Base-by-base conservation (phyloP, 2,888 invertebrate genomes). In the Megaustenia siamemsis region DNA sequence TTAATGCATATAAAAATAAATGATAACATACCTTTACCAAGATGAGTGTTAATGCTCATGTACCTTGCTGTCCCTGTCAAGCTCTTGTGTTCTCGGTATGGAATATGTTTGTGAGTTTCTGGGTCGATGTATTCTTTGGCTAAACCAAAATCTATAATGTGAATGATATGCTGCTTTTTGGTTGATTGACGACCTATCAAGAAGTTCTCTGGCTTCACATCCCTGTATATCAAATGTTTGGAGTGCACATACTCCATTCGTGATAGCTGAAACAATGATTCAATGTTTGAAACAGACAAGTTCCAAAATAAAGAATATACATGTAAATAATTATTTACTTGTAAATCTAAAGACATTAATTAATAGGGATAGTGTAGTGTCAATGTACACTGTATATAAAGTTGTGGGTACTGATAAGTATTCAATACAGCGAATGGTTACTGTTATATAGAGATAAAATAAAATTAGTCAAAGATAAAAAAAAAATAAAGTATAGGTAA, bases 111-210 rank as follows among this genome's bases (percentile, higher is more conserved):
- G 88, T 93, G 93, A 80, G 95, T 95, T 96, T 99, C 99, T 96
- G 98, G 97, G 96, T 99, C 99, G 96, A 99, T 99, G 95, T 99
- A 99, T 96, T 99, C 99, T 96, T 99, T 99, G 95, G 99, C 99
- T 96, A 99, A 96, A 95, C 99, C 99, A 96, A 99, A 99, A 96
- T 99, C 99, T 96, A 99, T 99, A 95, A 99, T 99, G 96, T 99
- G 98, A 94, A 99, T 98, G 95, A 98, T 96, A 96, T 99, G 99
- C 95, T 99, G 98, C 95, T 98, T 97, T 96, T 98, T 98, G 94
- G 97, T 97, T 95, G 97, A 97, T 95, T 97, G 97, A 95, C 99
- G 96, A 76, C 99, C 99, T 95, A 99, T 98, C 95, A 99, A 96
- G 96, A 99, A 99, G 95, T 99, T 99, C 95, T 99, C 99, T 92